These are phyloP conservation scores for Varanus komodoensis DNA, from an alignment of 2,113 vertebrate species.

Conservation along the genomic window DNA sequence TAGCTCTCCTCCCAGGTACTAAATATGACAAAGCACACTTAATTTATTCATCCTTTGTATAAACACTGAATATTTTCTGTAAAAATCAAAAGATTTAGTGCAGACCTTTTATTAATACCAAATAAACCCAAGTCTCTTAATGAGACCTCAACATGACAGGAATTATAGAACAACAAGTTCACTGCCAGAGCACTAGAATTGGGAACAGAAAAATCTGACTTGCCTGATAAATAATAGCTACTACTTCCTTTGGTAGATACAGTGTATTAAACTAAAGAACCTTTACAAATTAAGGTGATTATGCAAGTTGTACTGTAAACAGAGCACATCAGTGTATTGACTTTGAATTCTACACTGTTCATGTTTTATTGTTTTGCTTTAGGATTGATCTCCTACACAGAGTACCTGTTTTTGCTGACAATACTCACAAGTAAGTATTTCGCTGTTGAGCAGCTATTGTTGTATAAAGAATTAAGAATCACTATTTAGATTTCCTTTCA, in stretches of 20 bases:
- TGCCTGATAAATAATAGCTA: slow-evolving; percentile 32
- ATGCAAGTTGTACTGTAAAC: slow-evolving; percentile 4
- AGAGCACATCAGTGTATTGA: background rate
- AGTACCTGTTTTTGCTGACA: slow-evolving; percentile 96
- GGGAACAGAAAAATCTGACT: slow-evolving; percentile 43
- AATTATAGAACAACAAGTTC: slow-evolving; percentile 52
- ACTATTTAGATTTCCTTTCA: background rate
- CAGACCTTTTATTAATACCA: slow-evolving; percentile 62
- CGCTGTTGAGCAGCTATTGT: background rate
- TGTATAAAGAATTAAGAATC: background rate
- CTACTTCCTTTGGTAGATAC: slow-evolving; percentile 23
- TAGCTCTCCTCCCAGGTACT: slow-evolving; percentile 72
- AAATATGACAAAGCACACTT: slow-evolving; percentile 74
- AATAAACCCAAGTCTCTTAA: slow-evolving; percentile 67
- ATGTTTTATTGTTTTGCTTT: slow-evolving; percentile 66
- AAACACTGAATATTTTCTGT: slow-evolving; percentile 70
- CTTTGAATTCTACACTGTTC: slow-evolving; percentile 13
- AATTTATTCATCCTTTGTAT: slow-evolving; percentile 73
- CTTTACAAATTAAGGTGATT: slow-evolving; percentile 30
- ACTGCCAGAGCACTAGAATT: slow-evolving; percentile 45
- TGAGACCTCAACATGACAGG: slow-evolving; percentile 53
- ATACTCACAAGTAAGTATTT: slow-evolving; percentile 94
- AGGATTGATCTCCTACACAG: slow-evolving; percentile 98
- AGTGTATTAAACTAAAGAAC: background rate
- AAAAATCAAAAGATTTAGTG: slow-evolving; percentile 64